A percentile compares a stretch with the other conserved stretches of the same genome.
phyloP scores from a whole-genome alignment of 2,888 invertebrate genomes.

The Dione juno region DNA sequence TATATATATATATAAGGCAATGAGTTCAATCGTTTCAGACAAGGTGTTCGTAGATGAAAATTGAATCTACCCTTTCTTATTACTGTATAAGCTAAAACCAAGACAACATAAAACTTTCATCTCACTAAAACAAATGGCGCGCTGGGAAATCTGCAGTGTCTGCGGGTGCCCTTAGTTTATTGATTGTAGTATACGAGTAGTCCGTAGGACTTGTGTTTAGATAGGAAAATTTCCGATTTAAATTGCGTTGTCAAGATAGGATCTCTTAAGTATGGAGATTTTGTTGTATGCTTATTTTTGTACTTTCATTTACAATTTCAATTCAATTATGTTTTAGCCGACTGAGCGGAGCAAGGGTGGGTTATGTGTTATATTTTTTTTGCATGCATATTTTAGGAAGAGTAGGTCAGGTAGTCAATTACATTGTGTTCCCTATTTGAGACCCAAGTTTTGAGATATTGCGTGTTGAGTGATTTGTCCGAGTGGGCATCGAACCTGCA shows the following conservation, averaged over 20 bases:
- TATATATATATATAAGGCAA: not conserved
- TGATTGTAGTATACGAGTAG: conserved; percentile 23
- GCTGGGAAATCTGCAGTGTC: conserved; percentile 1
- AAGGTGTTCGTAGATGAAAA: not conserved
- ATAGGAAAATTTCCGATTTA: conserved; percentile 16
- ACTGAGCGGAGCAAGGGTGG: no score
- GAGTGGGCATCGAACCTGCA: no score
- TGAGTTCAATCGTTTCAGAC: not conserved
- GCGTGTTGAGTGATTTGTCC: no score
- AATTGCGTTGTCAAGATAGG: conserved; percentile 21
- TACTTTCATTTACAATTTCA: not conserved
- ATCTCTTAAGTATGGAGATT: not conserved
- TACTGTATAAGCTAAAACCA: not conserved
- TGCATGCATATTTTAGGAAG: no score
- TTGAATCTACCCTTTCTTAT: conserved; percentile 10
- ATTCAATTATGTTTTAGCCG: not conserved
- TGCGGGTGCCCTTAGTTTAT: conserved; percentile 13
- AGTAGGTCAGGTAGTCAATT: no score
- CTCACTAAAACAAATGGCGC: conserved; percentile 30
- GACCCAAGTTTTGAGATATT: no score
- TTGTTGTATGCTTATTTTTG: not conserved
- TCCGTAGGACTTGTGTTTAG: conserved; percentile 30
- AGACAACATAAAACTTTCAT: conserved; percentile 30
- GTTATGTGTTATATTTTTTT: no score
- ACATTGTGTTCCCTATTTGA: no score